Percentiles rank a stretch among this genome's conserved stretches.
Evolutionary conservation across 2,888 invertebrate genomes (phyloP).

Genomic region (Agrochola lychnidis): DNA sequence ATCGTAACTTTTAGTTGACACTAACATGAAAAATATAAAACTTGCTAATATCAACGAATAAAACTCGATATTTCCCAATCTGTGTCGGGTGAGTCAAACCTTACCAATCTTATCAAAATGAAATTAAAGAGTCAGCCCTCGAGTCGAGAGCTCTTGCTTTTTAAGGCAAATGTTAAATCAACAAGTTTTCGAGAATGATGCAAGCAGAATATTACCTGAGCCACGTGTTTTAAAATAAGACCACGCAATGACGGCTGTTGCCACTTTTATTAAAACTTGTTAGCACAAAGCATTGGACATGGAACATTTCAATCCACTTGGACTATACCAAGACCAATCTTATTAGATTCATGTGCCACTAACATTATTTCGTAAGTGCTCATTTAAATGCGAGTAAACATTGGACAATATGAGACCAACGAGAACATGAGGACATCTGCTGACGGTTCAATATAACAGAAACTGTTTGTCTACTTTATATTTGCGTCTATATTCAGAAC

Average conservation of each 20-base stretch:
- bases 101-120: slow-evolving; percentile 76
- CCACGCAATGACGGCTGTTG: slow-evolving; percentile 69
- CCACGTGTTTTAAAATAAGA: slow-evolving; percentile 69
- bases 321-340: slow-evolving; percentile 73
- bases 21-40: slow-evolving; percentile 40
- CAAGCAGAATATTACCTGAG: slow-evolving; percentile 74
- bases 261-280: slow-evolving; percentile 50
- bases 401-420: slow-evolving; percentile 74
- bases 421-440: slow-evolving; percentile 70
- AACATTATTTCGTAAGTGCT: slow-evolving; percentile 78
- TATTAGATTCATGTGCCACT: slow-evolving; percentile 74
- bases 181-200: slow-evolving; percentile 83
- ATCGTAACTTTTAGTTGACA: slow-evolving; percentile 69
- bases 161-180: slow-evolving; percentile 86
- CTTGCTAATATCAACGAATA: slow-evolving; percentile 60
- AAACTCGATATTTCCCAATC: slow-evolving; percentile 71
- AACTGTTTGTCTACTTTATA: slow-evolving; percentile 66
- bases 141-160: slow-evolving; percentile 75
- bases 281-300: slow-evolving; percentile 57
- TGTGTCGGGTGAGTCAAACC: slow-evolving; percentile 72
- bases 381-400: slow-evolving; percentile 82
- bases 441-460: slow-evolving; percentile 65
- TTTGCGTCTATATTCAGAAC: slow-evolving; percentile 57
- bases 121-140: slow-evolving; percentile 76
- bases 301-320: slow-evolving; percentile 65